Base-by-base conservation (phyloP, 2,113 vertebrate genomes). In the Lanius ludovicianus region DNA sequence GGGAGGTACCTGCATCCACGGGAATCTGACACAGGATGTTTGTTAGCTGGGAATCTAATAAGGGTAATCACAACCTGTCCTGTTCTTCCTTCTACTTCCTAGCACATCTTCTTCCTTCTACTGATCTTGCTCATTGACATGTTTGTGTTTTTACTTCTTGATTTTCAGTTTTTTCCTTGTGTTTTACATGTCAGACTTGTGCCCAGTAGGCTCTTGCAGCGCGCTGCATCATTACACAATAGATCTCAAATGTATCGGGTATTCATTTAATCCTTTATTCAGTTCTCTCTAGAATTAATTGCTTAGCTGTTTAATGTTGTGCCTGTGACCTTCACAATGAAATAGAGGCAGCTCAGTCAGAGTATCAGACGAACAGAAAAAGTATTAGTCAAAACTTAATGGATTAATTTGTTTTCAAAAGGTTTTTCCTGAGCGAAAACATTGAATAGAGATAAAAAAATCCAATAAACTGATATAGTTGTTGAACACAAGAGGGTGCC, bases 401-500 rank as follows among this genome's bases (percentile, higher is more conserved):
- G 10, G n/a, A 33, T 56, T 6, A 5, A 59, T 68, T 55, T 28
- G 3, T 70, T 89, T 81, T 37, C 53, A 35, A 18, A 49, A 12
- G 21, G 9, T 35, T 86, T 90, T 76, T 86, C 47, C 55, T 33
- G 55, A 39, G 18, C 13, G 46, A 46, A 68, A 77, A 1, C 17
- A 10, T 4, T 8, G 33, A 33, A 17, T 12, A 1, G 1, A 15
- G 11, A 11, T 20, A 39, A 7, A 71, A 71, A 42, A 62, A 46
- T 30, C 25, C 35, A 46, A 3, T 44, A 13, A 68, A 12, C 37
- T 41, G 75, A 33, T 52, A 4, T 65, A 42, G 8, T 4, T 6
- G 5, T 13, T 95, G 87, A 70, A 91, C 98, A 97, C 87, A 23
- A 96, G 98, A 95, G 97, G 96, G 96, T 87, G 68, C 90, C 27